Base-by-base conservation (phyloP, 2,113 vertebrate genomes). In the Spea multiplicata region DNA sequence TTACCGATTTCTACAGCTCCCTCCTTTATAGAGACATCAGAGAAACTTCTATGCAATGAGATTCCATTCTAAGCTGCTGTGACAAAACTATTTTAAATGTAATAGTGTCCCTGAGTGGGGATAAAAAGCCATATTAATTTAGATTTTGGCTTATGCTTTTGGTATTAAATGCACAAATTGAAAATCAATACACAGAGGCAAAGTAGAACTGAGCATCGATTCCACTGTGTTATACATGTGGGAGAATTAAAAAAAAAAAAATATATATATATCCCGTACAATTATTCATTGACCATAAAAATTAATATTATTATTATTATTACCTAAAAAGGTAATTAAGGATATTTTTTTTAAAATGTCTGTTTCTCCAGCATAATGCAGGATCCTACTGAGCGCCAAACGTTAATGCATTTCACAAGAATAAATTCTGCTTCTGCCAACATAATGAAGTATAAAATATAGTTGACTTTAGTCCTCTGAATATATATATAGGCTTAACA, bases 371-470 rank as follows among this genome's bases (percentile, higher is more conserved):
- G 73, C 52, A 62, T 70, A 70, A 61, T 45, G 47, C 45, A 30
- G 45, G 12, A 45, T 17, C 8, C 8, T 44, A 9, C 10, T 3
- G 8, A 5, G 13, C 59, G 75, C 75, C 75, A 77, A 77, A 50
- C 14, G 53, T 30, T 76, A 77, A 77, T 77, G 75, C 75, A 61
- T 70, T 48, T 44, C 30, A n/a, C 67, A 61, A 77, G 66, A 53
- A 71, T 70, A 62, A 77, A 77, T 77, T 55, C 66, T 49, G 12
- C 75, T 14, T 13, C 55, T 77, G 75, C 66, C 75, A 62, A 70
- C 66, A 70, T 77, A 77, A 77, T 77, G 75, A 77, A 77, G 66
- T 71, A 14, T 53, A 62, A 71, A 49, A 77, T 77, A 62, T 50
- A 70, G 66, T 70, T 59, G 46, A 50, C 10, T 57, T 62, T 50